Percentiles rank a stretch among this genome's conserved stretches.
These are phyloP conservation scores for Heterocephalus glaber DNA, from an alignment of 2,113 vertebrate species.

Conservation along the genomic window DNA sequence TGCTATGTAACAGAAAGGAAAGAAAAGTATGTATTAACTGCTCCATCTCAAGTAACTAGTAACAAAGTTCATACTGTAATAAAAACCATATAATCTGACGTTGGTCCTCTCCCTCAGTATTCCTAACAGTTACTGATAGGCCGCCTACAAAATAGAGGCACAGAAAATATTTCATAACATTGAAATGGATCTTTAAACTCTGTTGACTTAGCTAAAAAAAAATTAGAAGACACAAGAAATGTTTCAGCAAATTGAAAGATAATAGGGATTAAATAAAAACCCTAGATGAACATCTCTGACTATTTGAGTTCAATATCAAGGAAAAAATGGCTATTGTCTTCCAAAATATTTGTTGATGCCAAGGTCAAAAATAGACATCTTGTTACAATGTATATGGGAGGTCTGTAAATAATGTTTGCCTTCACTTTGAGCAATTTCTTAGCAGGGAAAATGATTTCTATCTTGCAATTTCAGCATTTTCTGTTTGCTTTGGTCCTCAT, in stretches of 20 bases:
- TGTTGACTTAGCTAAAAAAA: conserved; percentile 5
- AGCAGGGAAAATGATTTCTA: conserved; percentile 1
- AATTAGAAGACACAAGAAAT: not conserved
- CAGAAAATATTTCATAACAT: not conserved
- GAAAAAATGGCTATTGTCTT: not conserved
- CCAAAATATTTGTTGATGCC: not conserved
- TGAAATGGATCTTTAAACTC: not conserved
- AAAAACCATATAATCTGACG: not conserved
- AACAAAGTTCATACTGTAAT: not conserved
- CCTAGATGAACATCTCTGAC: not conserved
- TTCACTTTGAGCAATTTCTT: conserved; percentile 39
- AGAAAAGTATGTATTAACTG: not conserved
- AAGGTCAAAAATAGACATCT: not conserved
- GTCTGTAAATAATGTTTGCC: conserved; percentile 6
- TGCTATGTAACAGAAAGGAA: not conserved
- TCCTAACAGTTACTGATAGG: not conserved
- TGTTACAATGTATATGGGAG: not conserved
- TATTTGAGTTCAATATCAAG: not conserved
- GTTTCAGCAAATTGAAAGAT: not conserved
- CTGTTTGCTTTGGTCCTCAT: conserved; percentile 10
- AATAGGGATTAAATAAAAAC: not conserved
- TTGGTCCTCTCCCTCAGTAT: no score
- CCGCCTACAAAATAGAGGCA: not conserved
- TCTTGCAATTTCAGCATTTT: conserved; percentile 21
- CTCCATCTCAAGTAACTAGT: not conserved